Conservation (phyloP, 2,113 vertebrate genomes). For the Sula dactylatra region DNA sequence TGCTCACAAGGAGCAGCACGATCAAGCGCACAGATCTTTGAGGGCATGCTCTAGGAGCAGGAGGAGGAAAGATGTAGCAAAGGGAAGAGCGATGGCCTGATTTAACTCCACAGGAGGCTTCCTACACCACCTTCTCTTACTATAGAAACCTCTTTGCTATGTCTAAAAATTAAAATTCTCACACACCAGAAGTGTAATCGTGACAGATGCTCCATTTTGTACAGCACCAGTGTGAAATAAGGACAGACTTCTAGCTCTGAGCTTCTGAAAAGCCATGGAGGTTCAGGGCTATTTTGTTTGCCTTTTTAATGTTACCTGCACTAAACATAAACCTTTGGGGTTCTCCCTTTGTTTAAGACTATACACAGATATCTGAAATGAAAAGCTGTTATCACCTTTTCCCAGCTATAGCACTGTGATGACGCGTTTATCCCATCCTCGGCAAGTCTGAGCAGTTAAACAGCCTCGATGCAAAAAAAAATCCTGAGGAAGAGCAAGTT, state of each 20-base stretch:
- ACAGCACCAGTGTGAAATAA: slow-evolving; percentile 43
- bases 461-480: neutral
- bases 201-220: slow-evolving; percentile 61
- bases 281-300: neutral
- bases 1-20: neutral
- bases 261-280: neutral
- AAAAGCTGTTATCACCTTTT: neutral
- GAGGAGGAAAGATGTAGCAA: neutral
- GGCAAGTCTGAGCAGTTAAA: neutral
- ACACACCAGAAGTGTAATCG: neutral
- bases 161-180: slow-evolving; percentile 37
- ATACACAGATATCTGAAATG: neutral
- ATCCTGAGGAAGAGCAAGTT: neutral
- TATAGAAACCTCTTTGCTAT: neutral
- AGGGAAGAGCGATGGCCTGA: neutral
- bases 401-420: neutral
- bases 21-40: neutral
- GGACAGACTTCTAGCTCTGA: neutral
- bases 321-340: neutral
- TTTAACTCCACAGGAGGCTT: slow-evolving; percentile 24
- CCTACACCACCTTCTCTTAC: slow-evolving; percentile 32
- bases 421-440: neutral
- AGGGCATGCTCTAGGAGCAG: neutral
- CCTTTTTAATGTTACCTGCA: neutral
- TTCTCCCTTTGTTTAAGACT: neutral